A percentile compares a stretch with the other conserved stretches of the same genome.
Conservation (phyloP, 2,113 vertebrate genomes). For the Peromyscus polionotus region DNA sequence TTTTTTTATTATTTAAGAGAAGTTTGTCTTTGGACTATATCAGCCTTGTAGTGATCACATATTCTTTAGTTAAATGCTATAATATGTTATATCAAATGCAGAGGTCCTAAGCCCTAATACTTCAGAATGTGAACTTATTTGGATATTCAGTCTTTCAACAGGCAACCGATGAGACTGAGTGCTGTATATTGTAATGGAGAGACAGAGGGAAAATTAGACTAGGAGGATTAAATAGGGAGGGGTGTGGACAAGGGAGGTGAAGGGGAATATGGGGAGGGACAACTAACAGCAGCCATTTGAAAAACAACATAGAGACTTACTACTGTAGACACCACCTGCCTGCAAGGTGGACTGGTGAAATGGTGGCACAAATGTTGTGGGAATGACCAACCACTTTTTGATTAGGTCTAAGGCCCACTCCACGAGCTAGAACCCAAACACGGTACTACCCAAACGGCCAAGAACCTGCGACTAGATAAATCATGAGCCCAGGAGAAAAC, state of each 20-base stretch:
- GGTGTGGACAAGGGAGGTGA: neutral
- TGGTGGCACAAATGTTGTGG: neutral
- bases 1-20: neutral
- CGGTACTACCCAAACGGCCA: neutral
- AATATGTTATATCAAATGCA: neutral
- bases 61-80: slow-evolving; percentile 5
- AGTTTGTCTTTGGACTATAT: neutral
- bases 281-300: neutral
- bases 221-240: no score
- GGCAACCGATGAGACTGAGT: neutral
- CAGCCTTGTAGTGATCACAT: neutral
- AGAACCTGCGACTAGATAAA: neutral
- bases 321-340: neutral
- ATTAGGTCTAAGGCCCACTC: neutral
- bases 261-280: neutral
- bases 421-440: neutral
- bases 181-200: neutral
- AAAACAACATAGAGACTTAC: neutral
- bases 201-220: no score
- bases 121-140: neutral
- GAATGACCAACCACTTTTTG: neutral
- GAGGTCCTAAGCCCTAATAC: neutral
- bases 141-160: neutral
- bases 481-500: neutral
- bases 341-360: neutral